Percentiles rank a stretch among this genome's conserved stretches.
phyloP scores from a whole-genome alignment of 2,797 vertebrate species.

The Notolepis coatsorum region DNA sequence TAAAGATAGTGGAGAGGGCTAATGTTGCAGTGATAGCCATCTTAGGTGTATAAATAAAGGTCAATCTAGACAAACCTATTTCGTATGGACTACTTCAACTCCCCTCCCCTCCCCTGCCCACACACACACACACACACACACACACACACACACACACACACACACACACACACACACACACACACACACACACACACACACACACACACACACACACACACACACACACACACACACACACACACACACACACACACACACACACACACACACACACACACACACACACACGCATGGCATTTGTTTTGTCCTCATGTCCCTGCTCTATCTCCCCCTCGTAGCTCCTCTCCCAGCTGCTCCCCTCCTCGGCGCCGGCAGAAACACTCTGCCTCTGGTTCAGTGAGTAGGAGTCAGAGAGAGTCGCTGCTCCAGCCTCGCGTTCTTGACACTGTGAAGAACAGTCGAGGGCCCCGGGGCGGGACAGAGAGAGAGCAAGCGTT shows the following conservation, averaged over 20 bases:
- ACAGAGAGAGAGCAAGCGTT: background rate
- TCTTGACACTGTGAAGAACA: too few relatives aligned
- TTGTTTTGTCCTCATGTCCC: background rate
- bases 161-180: too few relatives aligned
- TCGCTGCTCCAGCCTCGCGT: conserved; percentile 18
- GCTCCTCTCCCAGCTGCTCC: conserved; percentile 1
- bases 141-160: too few relatives aligned
- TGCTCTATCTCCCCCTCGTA: conserved; percentile 8
- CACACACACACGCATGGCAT: background rate
- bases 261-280: too few relatives aligned
- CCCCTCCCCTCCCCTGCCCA: too few relatives aligned
- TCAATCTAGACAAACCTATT: too few relatives aligned
- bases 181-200: background rate
- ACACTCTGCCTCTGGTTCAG: conserved; percentile 42
- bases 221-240: background rate
- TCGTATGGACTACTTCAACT: too few relatives aligned
- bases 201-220: too few relatives aligned
- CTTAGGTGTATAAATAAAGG: too few relatives aligned
- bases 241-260: too few relatives aligned
- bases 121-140: background rate
- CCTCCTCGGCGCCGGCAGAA: conserved; percentile 32
- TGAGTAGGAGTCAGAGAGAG: conserved; percentile 12
- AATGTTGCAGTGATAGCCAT: too few relatives aligned
- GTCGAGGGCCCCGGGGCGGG: background rate
- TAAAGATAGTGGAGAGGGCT: too few relatives aligned